Evolutionary conservation across 37 sponge, comb jelly and placozoan genomes (phyloP).

Genomic region (Geodia barretti): DNA sequence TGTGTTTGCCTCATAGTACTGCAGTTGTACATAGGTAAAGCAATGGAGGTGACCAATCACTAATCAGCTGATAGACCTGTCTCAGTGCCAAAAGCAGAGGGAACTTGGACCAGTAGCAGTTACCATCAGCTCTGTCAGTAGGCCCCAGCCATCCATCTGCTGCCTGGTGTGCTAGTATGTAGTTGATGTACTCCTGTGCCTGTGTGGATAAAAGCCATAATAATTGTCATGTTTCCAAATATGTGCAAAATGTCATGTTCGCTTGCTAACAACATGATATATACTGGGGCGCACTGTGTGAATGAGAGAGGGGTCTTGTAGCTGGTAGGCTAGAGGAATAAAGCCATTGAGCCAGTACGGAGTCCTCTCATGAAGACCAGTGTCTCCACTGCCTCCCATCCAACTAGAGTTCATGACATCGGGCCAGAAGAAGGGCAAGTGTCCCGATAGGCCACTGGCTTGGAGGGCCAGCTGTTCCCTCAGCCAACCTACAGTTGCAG

Average conservation of each 20-base stretch:
- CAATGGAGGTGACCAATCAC: no score
- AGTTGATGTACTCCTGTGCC: slow-evolving; percentile 55
- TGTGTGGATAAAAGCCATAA: not conserved
- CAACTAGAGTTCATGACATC: slow-evolving; percentile 77
- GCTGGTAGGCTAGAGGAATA: slow-evolving; percentile 76
- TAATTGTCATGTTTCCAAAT: no score
- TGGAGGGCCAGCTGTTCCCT: slow-evolving; percentile 51
- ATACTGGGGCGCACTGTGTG: slow-evolving; percentile 3
- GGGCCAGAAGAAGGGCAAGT: slow-evolving; percentile 72
- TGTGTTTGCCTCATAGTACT: slow-evolving; percentile 72
- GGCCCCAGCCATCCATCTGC: slow-evolving; percentile 73
- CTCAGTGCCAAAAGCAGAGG: slow-evolving; percentile 51
- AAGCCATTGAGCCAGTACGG: slow-evolving; percentile 88
- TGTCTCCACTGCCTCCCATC: slow-evolving; percentile 71
- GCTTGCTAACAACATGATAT: not conserved
- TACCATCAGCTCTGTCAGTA: slow-evolving; percentile 58
- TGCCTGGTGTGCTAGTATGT: slow-evolving; percentile 65
- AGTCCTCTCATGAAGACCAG: slow-evolving; percentile 71
- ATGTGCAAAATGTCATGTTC: no score
- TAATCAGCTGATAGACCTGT: slow-evolving; percentile 3
- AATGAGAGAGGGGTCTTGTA: slow-evolving; percentile 37
- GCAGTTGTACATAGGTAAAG: not conserved
- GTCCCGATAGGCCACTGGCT: slow-evolving; percentile 71
- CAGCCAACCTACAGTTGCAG: slow-evolving; percentile 64
- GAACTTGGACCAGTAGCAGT: slow-evolving; percentile 78